Conservation (phyloP, 2,113 vertebrate genomes). For the Saguinus imperator region DNA sequence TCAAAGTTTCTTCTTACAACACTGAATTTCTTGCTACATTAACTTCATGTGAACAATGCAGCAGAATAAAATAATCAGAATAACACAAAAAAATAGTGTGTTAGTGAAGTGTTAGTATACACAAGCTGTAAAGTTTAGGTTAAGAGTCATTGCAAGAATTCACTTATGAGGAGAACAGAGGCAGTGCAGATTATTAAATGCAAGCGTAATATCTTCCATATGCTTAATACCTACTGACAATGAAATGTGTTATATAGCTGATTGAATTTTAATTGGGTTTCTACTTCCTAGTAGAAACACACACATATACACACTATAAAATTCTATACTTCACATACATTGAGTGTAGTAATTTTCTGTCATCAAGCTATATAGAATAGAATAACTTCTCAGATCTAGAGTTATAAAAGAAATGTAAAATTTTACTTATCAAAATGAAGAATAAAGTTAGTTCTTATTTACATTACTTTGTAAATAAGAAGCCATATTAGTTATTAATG, state of each 20-base stretch:
- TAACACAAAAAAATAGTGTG: background rate
- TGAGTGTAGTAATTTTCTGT: background rate
- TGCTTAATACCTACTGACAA: background rate
- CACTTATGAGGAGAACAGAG: background rate
- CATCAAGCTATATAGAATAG: background rate
- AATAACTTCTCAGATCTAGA: background rate
- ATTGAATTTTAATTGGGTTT: background rate
- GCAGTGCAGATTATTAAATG: background rate
- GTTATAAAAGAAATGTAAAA: background rate
- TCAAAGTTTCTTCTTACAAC: background rate
- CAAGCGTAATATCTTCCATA: background rate
- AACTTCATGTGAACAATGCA: background rate
- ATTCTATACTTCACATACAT: background rate
- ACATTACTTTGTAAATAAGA: background rate
- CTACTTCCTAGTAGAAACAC: background rate
- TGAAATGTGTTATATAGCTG: background rate
- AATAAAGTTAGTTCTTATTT: background rate
- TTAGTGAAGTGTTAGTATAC: background rate
- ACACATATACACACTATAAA: background rate
- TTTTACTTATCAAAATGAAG: background rate
- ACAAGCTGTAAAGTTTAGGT: background rate
- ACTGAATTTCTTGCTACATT: background rate
- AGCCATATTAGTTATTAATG: background rate
- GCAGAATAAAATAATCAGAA: constrained; percentile 3
- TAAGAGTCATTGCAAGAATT: background rate